Conservation (phyloP, 1,140 invertebrate species). For the Drosophila athabasca region DNA sequence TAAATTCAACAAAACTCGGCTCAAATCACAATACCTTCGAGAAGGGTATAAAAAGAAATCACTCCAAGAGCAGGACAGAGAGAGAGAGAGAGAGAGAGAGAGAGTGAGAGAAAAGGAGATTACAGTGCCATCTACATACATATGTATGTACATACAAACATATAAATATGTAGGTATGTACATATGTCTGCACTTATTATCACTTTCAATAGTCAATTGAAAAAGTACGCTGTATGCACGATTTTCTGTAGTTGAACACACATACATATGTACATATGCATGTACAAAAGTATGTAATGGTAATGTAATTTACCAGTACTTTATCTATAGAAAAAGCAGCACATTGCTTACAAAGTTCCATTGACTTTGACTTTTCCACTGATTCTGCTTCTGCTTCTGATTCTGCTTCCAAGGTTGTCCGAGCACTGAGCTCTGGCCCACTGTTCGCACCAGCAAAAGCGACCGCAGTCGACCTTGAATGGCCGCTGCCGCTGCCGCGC, state of each 20-base stretch:
- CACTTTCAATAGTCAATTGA: conserved; percentile 56
- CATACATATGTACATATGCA: conserved; percentile 1
- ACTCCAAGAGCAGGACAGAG: not conserved
- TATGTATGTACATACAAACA: too few species aligned
- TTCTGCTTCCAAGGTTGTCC: conserved; percentile 21
- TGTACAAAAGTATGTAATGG: conserved; percentile 8
- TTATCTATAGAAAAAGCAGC: conserved; percentile 12
- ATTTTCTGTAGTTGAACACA: not conserved
- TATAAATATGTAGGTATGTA: too few species aligned
- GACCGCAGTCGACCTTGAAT: conserved; percentile 6
- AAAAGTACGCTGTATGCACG: conserved; percentile 44
- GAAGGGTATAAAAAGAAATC: not conserved
- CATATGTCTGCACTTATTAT: conserved; percentile 27
- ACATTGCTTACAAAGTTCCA: conserved; percentile 13
- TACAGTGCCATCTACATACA: too few species aligned
- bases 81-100: not conserved
- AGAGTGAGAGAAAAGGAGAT: not conserved
- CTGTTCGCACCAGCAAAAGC: conserved; percentile 6
- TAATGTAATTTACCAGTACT: conserved; percentile 6
- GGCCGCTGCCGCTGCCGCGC: too few species aligned
- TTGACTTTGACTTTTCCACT: conserved; percentile 26
- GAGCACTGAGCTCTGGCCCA: conserved; percentile 1
- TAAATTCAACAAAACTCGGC: too few species aligned
- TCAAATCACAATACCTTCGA: not conserved
- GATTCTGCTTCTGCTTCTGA: not conserved